Evolutionary conservation across 2,797 vertebrate species (phyloP).

Genomic region (Spondyliosoma cantharus): DNA sequence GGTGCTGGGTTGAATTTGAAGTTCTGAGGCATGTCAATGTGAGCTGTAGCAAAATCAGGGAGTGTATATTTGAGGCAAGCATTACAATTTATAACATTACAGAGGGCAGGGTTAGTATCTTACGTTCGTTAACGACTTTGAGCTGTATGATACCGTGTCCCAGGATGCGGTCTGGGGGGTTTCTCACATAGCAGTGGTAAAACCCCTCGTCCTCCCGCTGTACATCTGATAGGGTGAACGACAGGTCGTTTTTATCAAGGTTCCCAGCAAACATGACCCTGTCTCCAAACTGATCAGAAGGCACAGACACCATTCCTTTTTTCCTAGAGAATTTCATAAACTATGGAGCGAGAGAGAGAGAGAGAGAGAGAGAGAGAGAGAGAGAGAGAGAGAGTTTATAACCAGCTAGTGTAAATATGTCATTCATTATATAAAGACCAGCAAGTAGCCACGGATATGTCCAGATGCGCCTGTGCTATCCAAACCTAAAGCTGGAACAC

Average conservation of each 20-base stretch:
- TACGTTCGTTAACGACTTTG: slow-evolving; percentile 91
- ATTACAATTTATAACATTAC: background rate
- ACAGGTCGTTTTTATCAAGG: slow-evolving; percentile 92
- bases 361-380: background rate
- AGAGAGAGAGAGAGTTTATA: too few species aligned
- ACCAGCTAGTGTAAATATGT: too few species aligned
- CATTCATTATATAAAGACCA: too few species aligned
- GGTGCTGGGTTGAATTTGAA: background rate
- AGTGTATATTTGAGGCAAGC: background rate
- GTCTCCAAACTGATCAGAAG: slow-evolving; percentile 87
- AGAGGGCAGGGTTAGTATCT: slow-evolving; percentile 58
- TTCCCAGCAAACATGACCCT: slow-evolving; percentile 93
- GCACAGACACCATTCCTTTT: slow-evolving; percentile 87
- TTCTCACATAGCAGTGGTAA: slow-evolving; percentile 94
- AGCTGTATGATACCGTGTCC: slow-evolving; percentile 89
- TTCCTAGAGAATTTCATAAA: slow-evolving; percentile 89
- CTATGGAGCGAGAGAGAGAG: slow-evolving; percentile 73
- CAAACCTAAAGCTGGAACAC: too few species aligned
- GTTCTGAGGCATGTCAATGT: background rate
- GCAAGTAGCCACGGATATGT: too few species aligned
- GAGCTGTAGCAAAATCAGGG: background rate
- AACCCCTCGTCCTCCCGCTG: slow-evolving; percentile 90
- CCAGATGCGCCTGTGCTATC: too few species aligned
- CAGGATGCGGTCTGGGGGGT: slow-evolving; percentile 92
- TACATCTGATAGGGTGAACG: slow-evolving; percentile 91